These are phyloP conservation scores for Harpagoxenus sublaevis DNA, from an alignment of 2,888 invertebrate species.

Conservation along the genomic window DNA sequence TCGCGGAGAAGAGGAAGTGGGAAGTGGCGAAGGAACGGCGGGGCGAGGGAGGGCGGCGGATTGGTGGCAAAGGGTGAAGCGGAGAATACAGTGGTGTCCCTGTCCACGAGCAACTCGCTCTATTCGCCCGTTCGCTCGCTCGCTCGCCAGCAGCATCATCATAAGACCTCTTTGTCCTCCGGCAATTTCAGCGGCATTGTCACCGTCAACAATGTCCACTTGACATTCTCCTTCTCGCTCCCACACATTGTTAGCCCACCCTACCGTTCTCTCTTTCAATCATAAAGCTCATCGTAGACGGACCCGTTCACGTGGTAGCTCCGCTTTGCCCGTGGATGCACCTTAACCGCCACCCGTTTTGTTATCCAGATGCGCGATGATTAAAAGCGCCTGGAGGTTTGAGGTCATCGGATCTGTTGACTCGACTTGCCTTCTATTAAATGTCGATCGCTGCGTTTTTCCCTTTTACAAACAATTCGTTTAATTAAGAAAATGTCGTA, in stretches of 20 bases:
- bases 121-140: slow-evolving; percentile 79
- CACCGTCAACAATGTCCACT: slow-evolving; percentile 86
- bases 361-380: slow-evolving; percentile 58
- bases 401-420: slow-evolving; percentile 32
- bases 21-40: slow-evolving; percentile 41
- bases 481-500: not conserved
- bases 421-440: slow-evolving; percentile 17
- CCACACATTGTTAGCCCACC: slow-evolving; percentile 82
- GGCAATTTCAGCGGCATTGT: slow-evolving; percentile 86
- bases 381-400: slow-evolving; percentile 44
- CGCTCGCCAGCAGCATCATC: slow-evolving; percentile 85
- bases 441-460: slow-evolving; percentile 20
- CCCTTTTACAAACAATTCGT: not conserved
- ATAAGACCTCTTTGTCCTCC: slow-evolving; percentile 86
- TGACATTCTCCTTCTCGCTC: slow-evolving; percentile 85
- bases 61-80: slow-evolving; percentile 54
- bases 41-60: slow-evolving; percentile 52
- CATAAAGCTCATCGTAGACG: slow-evolving; percentile 83
- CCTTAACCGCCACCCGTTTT: slow-evolving; percentile 68
- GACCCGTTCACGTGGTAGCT: slow-evolving; percentile 66
- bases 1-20: slow-evolving; percentile 6
- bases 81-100: slow-evolving; percentile 71
- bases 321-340: slow-evolving; percentile 68
- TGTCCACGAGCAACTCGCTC: slow-evolving; percentile 81
- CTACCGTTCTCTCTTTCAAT: slow-evolving; percentile 83